Conservation (phyloP, 2,888 invertebrate species). For the Papilio demoleus region DNA sequence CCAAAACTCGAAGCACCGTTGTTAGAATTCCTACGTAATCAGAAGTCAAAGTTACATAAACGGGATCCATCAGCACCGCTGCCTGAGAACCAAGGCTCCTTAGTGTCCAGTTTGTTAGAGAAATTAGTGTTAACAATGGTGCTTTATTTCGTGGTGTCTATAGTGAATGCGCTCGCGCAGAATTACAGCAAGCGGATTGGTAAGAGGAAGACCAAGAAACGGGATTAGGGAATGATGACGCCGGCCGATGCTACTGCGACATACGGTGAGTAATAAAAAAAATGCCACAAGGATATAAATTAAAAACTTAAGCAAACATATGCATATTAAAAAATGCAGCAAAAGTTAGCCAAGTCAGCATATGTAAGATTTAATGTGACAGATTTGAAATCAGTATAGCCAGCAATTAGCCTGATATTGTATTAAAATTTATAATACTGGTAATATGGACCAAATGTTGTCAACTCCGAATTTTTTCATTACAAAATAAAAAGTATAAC, state of each 20-base stretch:
- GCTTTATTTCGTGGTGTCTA: conserved; percentile 96
- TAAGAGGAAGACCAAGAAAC: conserved; percentile 77
- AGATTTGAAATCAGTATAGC: not conserved
- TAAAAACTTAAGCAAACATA: too few relatives aligned
- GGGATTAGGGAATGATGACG: conserved; percentile 69
- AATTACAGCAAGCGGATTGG: conserved; percentile 86
- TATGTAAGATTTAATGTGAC: not conserved
- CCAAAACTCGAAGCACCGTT: conserved; percentile 93
- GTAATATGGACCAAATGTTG: not conserved
- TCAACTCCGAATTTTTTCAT: not conserved
- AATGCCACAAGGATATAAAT: too few relatives aligned
- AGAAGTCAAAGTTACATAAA: conserved; percentile 93
- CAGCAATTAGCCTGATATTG: not conserved
- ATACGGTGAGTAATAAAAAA: conserved; percentile 56
- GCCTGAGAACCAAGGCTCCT: conserved; percentile 68
- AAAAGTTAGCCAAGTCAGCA: too few relatives aligned
- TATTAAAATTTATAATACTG: not conserved
- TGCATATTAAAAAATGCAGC: too few relatives aligned
- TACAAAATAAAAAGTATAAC: too few relatives aligned
- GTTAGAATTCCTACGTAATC: conserved; percentile 93
- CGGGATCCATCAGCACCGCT: conserved; percentile 70
- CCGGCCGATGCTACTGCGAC: conserved; percentile 56
- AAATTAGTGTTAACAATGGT: conserved; percentile 97
- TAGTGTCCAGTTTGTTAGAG: conserved; percentile 91
- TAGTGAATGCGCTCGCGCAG: conserved; percentile 98